A percentile compares a stretch with the other conserved stretches of the same genome.
These are phyloP conservation scores for Aphodius sticticus DNA, from an alignment of 2,888 invertebrate genomes.

Conservation along the genomic window DNA sequence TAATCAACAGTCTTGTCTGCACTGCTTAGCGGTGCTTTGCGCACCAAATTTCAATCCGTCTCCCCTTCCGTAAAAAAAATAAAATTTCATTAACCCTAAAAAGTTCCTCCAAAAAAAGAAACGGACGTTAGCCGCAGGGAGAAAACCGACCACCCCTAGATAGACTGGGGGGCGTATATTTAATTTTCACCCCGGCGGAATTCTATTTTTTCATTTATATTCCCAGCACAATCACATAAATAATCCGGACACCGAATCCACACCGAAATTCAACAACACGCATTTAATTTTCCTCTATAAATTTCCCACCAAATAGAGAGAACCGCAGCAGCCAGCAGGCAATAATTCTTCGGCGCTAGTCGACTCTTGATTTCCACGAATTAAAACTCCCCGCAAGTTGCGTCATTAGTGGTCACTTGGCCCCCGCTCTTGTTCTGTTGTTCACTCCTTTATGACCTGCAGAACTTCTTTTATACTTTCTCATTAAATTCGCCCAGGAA, in stretches of 20 bases:
- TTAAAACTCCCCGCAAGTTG: conserved; percentile 48
- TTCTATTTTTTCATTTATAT: conserved; percentile 39
- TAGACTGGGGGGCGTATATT: neutral
- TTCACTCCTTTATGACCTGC: conserved; percentile 9
- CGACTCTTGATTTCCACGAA: conserved; percentile 44
- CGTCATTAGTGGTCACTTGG: conserved; percentile 49
- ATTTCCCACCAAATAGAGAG: conserved; percentile 47
- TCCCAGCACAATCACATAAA: conserved; percentile 43
- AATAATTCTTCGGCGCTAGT: conserved; percentile 44
- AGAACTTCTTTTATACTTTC: neutral
- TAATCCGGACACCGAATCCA: conserved; percentile 42
- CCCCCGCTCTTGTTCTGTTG: conserved; percentile 27
- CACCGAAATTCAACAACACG: conserved; percentile 46
- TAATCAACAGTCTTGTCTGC: too few relatives aligned
- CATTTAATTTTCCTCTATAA: conserved; percentile 48
- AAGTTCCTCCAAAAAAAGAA: neutral
- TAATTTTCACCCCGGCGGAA: conserved; percentile 18
- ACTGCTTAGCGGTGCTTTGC: too few relatives aligned
- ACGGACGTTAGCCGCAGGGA: neutral
- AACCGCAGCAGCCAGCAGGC: conserved; percentile 43
- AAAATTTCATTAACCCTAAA: neutral
- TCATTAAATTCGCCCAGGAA: neutral
- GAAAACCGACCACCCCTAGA: neutral
- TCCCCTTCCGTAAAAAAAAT: neutral
- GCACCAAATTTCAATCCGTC: neutral